Conservation (phyloP, 1,140 invertebrate genomes). For the Mercenaria mercenaria region DNA sequence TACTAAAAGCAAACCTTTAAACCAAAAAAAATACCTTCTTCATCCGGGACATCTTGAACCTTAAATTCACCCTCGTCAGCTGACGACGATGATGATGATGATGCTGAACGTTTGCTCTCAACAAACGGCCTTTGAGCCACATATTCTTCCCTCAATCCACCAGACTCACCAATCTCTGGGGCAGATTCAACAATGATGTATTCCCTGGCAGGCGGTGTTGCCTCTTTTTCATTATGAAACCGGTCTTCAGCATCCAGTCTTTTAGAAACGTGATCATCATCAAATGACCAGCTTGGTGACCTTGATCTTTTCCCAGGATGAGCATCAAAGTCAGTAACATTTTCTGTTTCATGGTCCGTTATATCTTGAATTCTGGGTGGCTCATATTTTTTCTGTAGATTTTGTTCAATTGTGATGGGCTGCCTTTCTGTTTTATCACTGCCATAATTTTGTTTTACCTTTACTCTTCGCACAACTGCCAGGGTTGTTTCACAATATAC, state of each 20-base stretch:
- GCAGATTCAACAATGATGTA: conserved; percentile 31
- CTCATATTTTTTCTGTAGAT: conserved; percentile 6
- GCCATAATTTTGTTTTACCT: conserved; percentile 48
- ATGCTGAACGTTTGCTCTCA: neutral
- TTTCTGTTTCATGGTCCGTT: neutral
- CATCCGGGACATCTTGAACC: neutral
- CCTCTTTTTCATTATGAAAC: conserved; percentile 13
- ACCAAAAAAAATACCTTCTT: conserved; percentile 14
- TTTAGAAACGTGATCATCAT: conserved; percentile 36
- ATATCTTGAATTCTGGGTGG: conserved; percentile 42
- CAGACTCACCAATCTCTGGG: neutral
- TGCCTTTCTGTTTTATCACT: conserved; percentile 61
- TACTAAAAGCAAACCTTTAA: conserved; percentile 24
- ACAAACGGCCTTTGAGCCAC: conserved; percentile 12
- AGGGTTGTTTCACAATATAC: conserved; percentile 63
- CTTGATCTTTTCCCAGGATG: conserved; percentile 27
- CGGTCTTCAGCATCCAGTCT: conserved; percentile 28
- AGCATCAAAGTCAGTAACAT: neutral
- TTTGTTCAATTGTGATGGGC: conserved; percentile 41
- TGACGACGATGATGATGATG: conserved; percentile 58
- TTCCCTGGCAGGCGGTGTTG: conserved; percentile 48
- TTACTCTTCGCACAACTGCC: conserved; percentile 49
- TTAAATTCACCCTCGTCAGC: conserved; percentile 56
- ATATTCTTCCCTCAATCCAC: conserved; percentile 7
- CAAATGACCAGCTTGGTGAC: conserved; percentile 22